phyloP scores from a whole-genome alignment of 2,113 vertebrate species.

The Zosterops pallidus region DNA sequence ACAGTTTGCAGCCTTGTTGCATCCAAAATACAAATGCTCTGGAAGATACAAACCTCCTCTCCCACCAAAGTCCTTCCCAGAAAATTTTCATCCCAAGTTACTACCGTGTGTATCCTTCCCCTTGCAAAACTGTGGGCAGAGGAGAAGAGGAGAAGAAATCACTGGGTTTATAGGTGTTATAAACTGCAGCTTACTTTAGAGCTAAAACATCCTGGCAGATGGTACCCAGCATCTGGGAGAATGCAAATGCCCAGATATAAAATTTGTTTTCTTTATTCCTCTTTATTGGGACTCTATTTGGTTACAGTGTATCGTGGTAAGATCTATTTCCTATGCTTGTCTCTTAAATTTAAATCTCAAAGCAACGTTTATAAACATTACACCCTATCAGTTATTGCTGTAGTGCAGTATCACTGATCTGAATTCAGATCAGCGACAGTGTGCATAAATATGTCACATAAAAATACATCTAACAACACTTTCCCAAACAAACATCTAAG shows the following conservation, averaged over 20 bases:
- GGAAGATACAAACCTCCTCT: not conserved
- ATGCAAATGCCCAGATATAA: constrained; percentile 12
- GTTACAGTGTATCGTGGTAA: not conserved
- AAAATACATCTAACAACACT: not conserved
- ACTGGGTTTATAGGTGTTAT: not conserved
- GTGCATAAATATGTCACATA: not conserved
- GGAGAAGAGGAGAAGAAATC: not conserved
- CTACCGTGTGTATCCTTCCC: accelerated
- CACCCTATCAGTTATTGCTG: not conserved
- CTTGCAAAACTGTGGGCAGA: not conserved
- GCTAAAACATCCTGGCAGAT: constrained; percentile 22
- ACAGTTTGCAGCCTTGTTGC: not conserved
- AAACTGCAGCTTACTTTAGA: not conserved
- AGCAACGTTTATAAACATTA: constrained; percentile 11
- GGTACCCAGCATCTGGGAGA: constrained; percentile 40
- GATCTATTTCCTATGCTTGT: constrained; percentile 32
- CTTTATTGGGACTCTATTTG: not conserved
- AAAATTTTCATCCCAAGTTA: not conserved
- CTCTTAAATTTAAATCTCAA: constrained; percentile 44
- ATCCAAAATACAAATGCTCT: not conserved
- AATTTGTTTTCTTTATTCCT: constrained; percentile 36
- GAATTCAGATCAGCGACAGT: not conserved
- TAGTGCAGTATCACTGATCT: not conserved
- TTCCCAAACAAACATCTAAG: not conserved
- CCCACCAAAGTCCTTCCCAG: not conserved